Evolutionary conservation across 2,888 invertebrate species (phyloP).

Genomic region (Drosophila robusta): DNA sequence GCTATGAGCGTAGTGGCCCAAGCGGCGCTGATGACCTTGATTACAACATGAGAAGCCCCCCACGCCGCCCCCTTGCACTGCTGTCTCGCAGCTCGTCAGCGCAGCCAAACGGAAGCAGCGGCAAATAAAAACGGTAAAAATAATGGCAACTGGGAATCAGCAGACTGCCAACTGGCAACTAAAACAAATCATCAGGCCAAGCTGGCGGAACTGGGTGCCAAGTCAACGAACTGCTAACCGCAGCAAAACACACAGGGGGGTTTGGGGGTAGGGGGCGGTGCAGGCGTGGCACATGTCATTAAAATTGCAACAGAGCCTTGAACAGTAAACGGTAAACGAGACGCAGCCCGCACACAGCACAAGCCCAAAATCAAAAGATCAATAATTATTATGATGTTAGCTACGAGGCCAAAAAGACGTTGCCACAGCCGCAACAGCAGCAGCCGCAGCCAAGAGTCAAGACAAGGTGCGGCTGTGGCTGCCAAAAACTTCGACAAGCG

Average conservation of each 20-base stretch:
- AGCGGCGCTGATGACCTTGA: slow-evolving; percentile 76
- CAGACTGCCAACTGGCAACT: slow-evolving; percentile 51
- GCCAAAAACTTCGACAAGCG: slow-evolving; percentile 78
- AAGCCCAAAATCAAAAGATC: slow-evolving; percentile 79
- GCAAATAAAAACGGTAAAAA: slow-evolving; percentile 74
- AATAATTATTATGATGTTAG: slow-evolving; percentile 81
- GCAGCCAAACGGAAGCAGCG: slow-evolving; percentile 53
- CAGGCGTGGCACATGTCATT: slow-evolving; percentile 70
- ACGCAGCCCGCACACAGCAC: slow-evolving; percentile 11
- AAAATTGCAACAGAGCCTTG: slow-evolving; percentile 73
- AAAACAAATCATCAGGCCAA: slow-evolving; percentile 68
- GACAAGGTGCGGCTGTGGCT: slow-evolving; percentile 68
- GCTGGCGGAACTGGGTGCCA: slow-evolving; percentile 62
- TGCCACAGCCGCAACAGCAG: slow-evolving; percentile 38
- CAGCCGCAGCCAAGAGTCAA: slow-evolving; percentile 69
- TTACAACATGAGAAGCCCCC: slow-evolving; percentile 64
- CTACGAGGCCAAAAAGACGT: slow-evolving; percentile 50
- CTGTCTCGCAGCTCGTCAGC: slow-evolving; percentile 10
- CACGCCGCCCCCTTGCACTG: neutral
- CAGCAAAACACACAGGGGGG: slow-evolving; percentile 53
- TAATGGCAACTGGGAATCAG: slow-evolving; percentile 61
- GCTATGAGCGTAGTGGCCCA: slow-evolving; percentile 57
- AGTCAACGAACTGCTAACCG: slow-evolving; percentile 78
- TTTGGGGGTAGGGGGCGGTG: slow-evolving; percentile 46
- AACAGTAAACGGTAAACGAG: slow-evolving; percentile 44